Evolutionary conservation across 2,797 vertebrate genomes (phyloP).

Genomic region (Amniataba percoides): DNA sequence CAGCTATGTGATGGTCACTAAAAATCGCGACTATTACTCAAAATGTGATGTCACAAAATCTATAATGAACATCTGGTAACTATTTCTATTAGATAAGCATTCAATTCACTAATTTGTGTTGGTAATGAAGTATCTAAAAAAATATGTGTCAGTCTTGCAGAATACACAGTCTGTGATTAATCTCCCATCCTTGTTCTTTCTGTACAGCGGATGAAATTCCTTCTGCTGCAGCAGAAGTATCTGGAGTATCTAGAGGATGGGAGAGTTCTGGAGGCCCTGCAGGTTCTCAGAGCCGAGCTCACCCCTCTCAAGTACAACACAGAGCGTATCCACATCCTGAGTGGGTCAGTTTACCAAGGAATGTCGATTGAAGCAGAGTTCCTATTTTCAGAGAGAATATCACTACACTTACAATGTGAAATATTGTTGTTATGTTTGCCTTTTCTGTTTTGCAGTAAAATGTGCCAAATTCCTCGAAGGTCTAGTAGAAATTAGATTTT

Average conservation of each 20-base stretch:
- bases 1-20: neutral
- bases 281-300: constrained; percentile 95
- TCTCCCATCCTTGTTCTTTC: constrained; percentile 5
- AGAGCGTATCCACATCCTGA: constrained; percentile 95
- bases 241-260: constrained; percentile 97
- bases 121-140: neutral
- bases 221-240: constrained; percentile 98
- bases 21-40: too few relatives aligned
- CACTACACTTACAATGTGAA: neutral
- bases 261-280: constrained; percentile 96
- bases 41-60: neutral
- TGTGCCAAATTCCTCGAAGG: neutral
- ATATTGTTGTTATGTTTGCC: neutral
- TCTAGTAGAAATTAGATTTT: neutral
- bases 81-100: neutral
- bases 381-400: neutral
- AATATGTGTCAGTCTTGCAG: neutral
- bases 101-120: neutral
- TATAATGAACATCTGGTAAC: neutral
- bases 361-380: neutral
- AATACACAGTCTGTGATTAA: neutral
- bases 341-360: constrained; percentile 88
- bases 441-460: neutral
- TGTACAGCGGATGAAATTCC: constrained; percentile 96
- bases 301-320: constrained; percentile 98